Percentiles rank a stretch among this genome's conserved stretches.
Conservation (phyloP, 2,888 invertebrate species). For the Trissolcus japonicus region DNA sequence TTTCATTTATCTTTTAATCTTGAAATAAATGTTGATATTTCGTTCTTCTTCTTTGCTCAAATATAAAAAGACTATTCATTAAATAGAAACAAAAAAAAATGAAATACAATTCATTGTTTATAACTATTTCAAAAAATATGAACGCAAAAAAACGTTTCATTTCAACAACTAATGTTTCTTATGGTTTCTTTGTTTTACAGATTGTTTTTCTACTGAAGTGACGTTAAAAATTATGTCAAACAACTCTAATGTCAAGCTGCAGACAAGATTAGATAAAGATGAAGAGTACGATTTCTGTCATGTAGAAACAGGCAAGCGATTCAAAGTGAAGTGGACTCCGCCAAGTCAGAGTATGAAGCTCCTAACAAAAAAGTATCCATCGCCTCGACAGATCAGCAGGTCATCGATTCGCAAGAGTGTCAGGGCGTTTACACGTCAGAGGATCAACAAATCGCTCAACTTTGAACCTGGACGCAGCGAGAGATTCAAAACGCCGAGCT, state of each 20-base stretch:
- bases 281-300: conserved; percentile 61
- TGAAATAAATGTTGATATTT: no score
- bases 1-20: no score
- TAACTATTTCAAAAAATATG: not conserved
- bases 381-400: conserved; percentile 61
- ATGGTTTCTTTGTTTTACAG: not conserved
- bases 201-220: not conserved
- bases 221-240: conserved; percentile 11
- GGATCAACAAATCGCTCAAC: conserved; percentile 67
- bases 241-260: conserved; percentile 19
- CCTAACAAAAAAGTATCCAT: conserved; percentile 60
- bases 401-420: conserved; percentile 64
- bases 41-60: no score
- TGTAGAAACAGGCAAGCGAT: conserved; percentile 59
- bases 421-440: conserved; percentile 60
- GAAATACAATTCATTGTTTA: no score
- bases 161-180: no score
- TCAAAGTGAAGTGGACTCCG: conserved; percentile 62
- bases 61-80: no score
- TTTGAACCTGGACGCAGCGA: conserved; percentile 61
- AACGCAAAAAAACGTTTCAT: no score
- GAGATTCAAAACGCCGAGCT: conserved; percentile 61
- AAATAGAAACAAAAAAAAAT: no score
- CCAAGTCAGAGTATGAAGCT: conserved; percentile 61
- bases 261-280: conserved; percentile 20